Evolutionary conservation across 2,797 vertebrate species (phyloP), one percentile per base, ranked within the genome.

Genomic region (Falco cherrug): DNA sequence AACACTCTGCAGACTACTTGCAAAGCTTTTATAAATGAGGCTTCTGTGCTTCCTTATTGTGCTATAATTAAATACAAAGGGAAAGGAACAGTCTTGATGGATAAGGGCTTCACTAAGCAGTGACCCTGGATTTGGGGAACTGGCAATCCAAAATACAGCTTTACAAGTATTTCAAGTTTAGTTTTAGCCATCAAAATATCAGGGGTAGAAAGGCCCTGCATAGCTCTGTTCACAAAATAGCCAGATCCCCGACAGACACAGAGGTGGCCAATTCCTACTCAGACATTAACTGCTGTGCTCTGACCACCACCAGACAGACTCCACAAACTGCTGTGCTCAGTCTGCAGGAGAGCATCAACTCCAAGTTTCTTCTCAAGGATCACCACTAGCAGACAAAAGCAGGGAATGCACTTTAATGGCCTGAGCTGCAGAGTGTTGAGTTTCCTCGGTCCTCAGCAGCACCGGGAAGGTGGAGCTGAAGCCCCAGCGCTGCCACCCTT

Each of bases 381-480:
- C 48, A 20, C 68, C 54, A 48, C 22, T 77, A 74, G 56, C 70
- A 41, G 4, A 85, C 16, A 10, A 63, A 47, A 74, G 82, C 28
- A n/a, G 60, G 93, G 47, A 87, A 57, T 87, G 87, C 85, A 70
- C 92, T 90, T 93, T 75, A 93, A 94, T 65, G 73, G 47, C 69
- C 92, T 63, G 20, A 86, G 79, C 61, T 93, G 76, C 41, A 19
- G 83, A 67, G 35, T 15, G 51, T 16, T 68, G 77, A 90, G 70
- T 53, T 89, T 50, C 29, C 51, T 84, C 1, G 0, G 29, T 70
- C 37, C 78, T 89, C 71, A 28, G 67, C 59, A 65, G 60, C 0
- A 1, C 56, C 37, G 13, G 65, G 78, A 75, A 89, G 26, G 69
- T 65, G 18, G 50, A 92, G 59, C 84, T 89, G 90, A 68, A 77